Base-by-base conservation (phyloP, 2,888 invertebrate species). In the Carabus problematicus region DNA sequence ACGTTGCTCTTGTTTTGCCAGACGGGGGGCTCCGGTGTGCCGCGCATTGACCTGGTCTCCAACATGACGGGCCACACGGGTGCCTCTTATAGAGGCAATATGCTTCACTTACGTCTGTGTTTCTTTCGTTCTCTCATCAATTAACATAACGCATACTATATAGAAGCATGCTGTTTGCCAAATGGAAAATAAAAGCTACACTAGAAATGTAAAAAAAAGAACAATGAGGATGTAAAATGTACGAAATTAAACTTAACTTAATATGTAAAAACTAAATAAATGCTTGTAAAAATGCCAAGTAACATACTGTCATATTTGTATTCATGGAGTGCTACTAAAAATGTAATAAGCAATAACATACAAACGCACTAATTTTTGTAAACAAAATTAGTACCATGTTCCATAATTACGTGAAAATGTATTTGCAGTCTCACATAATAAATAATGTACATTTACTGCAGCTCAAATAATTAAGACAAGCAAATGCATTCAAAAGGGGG, bases 41-140 rank as follows among this genome's bases (percentile, higher is more conserved):
- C 88, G 83, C 90, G 89, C 83, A 87, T 86, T 80, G 90, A 90
- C 85, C 90, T 87, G 86, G 88, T 87, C 83, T 88, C 88, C 87
- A 88, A 87, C 88, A 88, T 88, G 87, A 85, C 87, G 85, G 78
- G 78, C 88, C 75, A 41, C 49, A 66, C 60, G 41, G 41, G 39
- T 14, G 55, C 14, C 58, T 11, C 59, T n/a, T 45, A 18, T 40
- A 56, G 18, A 11, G 47, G 52, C n/a, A 16, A 47, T 45, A 8
- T 60, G 19, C 56, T 63, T 49, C 18, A 66, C 52, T 14, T 62
- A 61, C 52, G 45, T 11, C 45, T 45, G 2, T 45, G 14, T 52
- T 71, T 70, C 68, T 74, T 70, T 73, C 75, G 75, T 74, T 75
- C 75, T 74, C 74, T 76, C 76, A 75, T 74, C 72, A 73, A 76